phyloP scores from a whole-genome alignment of 2,113 vertebrate species.

The Odontesthes bonariensis region DNA sequence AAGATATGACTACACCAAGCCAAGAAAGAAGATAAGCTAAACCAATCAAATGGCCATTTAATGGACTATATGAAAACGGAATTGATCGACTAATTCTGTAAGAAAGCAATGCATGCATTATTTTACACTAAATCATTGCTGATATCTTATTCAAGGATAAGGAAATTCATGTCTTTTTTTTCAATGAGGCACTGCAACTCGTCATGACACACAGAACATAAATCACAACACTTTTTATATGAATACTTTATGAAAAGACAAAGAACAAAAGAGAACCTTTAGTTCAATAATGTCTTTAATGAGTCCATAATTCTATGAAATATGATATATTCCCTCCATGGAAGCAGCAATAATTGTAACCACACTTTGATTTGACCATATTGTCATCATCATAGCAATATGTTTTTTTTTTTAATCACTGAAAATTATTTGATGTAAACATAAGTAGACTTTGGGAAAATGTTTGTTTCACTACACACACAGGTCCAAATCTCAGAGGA shows the following conservation, averaged over 20 bases:
- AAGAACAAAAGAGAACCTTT: background rate
- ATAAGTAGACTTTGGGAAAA: background rate
- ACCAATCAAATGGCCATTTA: background rate
- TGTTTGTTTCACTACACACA: background rate
- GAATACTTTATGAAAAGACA: background rate
- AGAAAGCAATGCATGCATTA: background rate
- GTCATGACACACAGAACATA: background rate
- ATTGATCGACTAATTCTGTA: background rate
- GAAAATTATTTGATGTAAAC: background rate
- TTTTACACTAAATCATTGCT: background rate
- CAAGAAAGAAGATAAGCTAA: constrained; percentile 4
- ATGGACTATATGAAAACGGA: background rate
- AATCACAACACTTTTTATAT: background rate
- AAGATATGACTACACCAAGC: background rate
- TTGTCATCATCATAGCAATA: background rate
- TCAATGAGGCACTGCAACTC: background rate
- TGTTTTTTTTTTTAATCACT: background rate
- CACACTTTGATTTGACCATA: background rate
- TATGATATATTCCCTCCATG: background rate
- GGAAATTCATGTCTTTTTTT: background rate
- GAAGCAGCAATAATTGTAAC: background rate
- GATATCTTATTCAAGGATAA: background rate
- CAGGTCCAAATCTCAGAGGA: background rate
- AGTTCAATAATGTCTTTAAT: background rate
- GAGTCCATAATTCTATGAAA: background rate